These are phyloP conservation scores for Malurus alboscapulatus DNA, from an alignment of 2,113 vertebrate species.

Conservation along the genomic window DNA sequence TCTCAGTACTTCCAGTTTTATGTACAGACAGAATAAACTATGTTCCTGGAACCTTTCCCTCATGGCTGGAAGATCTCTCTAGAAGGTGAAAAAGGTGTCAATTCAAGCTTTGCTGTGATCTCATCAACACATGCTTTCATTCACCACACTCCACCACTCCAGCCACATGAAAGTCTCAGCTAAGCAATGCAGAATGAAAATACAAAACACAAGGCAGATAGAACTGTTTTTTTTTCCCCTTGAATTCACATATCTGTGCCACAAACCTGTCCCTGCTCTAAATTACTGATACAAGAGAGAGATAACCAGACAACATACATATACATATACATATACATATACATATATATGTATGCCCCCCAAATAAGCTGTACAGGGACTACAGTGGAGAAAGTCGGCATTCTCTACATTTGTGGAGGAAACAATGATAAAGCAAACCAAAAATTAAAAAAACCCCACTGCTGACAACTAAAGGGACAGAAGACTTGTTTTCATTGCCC, in stretches of 20 bases:
- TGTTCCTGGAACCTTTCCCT: not conserved
- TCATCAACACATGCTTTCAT: not conserved
- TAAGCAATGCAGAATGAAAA: not conserved
- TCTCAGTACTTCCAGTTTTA: not conserved
- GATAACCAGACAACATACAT: not conserved
- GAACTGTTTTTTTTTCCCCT: not conserved
- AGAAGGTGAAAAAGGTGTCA: not conserved
- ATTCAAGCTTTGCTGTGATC: not conserved
- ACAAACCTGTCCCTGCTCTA: not conserved
- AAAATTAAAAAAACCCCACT: not conserved
- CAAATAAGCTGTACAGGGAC: not conserved
- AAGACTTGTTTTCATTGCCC: not conserved
- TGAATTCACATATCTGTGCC: not conserved
- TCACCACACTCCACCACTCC: not conserved
- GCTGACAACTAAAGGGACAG: slow-evolving; percentile 2
- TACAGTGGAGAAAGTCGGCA: not conserved
- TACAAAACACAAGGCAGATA: not conserved
- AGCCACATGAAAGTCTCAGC: not conserved
- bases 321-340: not conserved
- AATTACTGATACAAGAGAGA: not conserved
- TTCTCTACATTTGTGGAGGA: not conserved
- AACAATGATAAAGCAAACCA: not conserved
- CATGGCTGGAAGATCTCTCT: not conserved
- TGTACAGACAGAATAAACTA: not conserved
- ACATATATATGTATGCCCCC: accelerated